Base-by-base conservation (phyloP, 2,797 vertebrate species). In the Glossophaga mutica region DNA sequence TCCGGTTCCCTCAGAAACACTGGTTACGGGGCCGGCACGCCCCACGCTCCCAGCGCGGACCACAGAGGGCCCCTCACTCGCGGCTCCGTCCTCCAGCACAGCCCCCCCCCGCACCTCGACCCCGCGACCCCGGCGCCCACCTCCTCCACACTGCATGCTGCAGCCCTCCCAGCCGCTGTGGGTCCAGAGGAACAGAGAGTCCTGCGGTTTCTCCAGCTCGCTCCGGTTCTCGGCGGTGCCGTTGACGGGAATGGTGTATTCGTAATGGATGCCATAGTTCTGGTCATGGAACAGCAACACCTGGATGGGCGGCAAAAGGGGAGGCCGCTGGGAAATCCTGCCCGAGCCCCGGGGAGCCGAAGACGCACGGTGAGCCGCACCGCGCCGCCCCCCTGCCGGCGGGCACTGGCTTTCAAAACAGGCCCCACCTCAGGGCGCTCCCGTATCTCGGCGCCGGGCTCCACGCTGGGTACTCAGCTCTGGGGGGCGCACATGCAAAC, bases 221-320 rank as follows among this genome's bases (percentile, higher is more conserved):
- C 98, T 98, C 29, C 95, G 98, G 95, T 98, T 98, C 96, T 98
- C 98, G 16, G 98, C 97, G 0, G 98, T 98, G 57, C 98, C 98
- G 98, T 99, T 99, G 95, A 99, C 98, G 32, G 99, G 99, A 95
- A 99, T 98, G 0, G 99, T 99, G 98, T 99, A 99, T 96, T 99
- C 99, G 4, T 99, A 99, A 98, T 99, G 99, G 97, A 99, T 99
- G 68, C 99, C 99, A 1, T 99, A 99, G 91, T 99, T 99, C 97
- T 99, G 99, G 98, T 99, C 99, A 4, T 99, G 99, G 97, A 99
- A 99, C 22, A 99, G 97, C 97, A 99, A 98, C 94, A 99, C 99
- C 99, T 99, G 98, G 90, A 78, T 89, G 70, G 1, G 96, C 57
- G 90, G 77, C 57, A 94, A 94, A 97, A 97, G 82, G 95, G 71